A percentile compares a stretch with the other conserved stretches of the same genome.
phyloP scores from a whole-genome alignment of 2,888 invertebrate species.

The Drosophila buzzatii region DNA sequence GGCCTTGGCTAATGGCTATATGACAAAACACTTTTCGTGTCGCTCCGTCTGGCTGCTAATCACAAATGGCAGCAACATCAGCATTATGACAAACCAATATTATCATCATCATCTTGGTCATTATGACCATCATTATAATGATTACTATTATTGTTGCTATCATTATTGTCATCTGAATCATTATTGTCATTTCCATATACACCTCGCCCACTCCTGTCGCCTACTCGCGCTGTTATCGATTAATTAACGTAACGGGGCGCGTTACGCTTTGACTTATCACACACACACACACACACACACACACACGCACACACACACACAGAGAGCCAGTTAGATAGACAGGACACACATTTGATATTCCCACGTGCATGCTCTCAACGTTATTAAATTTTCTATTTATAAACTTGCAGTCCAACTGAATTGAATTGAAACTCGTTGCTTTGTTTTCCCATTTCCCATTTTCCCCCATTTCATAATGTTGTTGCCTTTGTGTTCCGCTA shows the following conservation, averaged over 20 bases:
- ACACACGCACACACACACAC: constrained; percentile 7
- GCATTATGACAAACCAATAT: constrained; percentile 20
- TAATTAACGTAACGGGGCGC: constrained; percentile 76
- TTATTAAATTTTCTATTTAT: constrained; percentile 79
- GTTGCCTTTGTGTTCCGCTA: constrained; percentile 7
- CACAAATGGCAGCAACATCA: constrained; percentile 58
- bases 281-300: constrained; percentile 27
- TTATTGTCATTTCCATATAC: constrained; percentile 41
- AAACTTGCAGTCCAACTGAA: constrained; percentile 39
- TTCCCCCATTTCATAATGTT: constrained; percentile 2
- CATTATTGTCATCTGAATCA: constrained; percentile 51
- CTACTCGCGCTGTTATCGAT: constrained; percentile 62
- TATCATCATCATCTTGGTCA: constrained; percentile 41
- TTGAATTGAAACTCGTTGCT: constrained; percentile 37
- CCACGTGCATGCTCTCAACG: constrained; percentile 75
- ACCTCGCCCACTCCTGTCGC: neutral
- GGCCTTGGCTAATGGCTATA: constrained; percentile 65
- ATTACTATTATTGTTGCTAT: constrained; percentile 19
- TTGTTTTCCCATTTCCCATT: constrained; percentile 11
- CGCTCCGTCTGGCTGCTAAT: constrained; percentile 49
- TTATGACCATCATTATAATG: constrained; percentile 45
- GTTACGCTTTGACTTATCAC: constrained; percentile 73
- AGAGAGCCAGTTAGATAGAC: constrained; percentile 11
- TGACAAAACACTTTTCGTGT: constrained; percentile 56
- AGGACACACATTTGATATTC: constrained; percentile 69